These are phyloP conservation scores for Synanthedon vespiformis DNA, from an alignment of 2,888 invertebrate genomes.

Conservation along the genomic window DNA sequence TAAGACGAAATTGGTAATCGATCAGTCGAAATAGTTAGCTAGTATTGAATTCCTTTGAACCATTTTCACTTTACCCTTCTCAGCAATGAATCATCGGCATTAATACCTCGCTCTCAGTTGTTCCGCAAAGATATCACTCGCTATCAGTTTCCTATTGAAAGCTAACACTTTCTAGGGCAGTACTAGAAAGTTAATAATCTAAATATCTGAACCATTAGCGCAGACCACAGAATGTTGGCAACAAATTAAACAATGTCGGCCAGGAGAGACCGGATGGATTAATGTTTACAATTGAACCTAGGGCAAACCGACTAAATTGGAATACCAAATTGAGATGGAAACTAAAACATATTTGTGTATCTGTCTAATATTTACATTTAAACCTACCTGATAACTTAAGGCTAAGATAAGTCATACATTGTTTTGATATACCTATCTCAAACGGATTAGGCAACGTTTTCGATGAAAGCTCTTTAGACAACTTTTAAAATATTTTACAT, in stretches of 20 bases:
- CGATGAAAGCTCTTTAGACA: too few species aligned
- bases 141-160: constrained; percentile 6
- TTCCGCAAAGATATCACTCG: constrained; percentile 18
- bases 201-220: constrained; percentile 33
- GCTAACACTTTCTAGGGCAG: constrained; percentile 34
- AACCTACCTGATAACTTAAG: too few species aligned
- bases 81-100: constrained; percentile 7
- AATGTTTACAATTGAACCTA: background rate
- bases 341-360: too few species aligned
- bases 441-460: too few species aligned
- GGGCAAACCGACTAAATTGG: too few species aligned
- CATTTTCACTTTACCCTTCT: constrained; percentile 2
- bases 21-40: background rate
- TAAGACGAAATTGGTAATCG: constrained; percentile 1
- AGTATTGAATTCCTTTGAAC: background rate
- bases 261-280: background rate
- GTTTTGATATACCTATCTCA: too few species aligned
- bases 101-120: constrained; percentile 5
- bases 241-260: background rate
- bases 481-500: too few species aligned
- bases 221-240: constrained; percentile 23
- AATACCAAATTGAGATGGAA: too few species aligned
- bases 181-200: constrained; percentile 46
- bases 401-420: too few species aligned
- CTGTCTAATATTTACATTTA: too few species aligned